phyloP scores from a whole-genome alignment of 2,797 vertebrate species.

The Falco peregrinus region DNA sequence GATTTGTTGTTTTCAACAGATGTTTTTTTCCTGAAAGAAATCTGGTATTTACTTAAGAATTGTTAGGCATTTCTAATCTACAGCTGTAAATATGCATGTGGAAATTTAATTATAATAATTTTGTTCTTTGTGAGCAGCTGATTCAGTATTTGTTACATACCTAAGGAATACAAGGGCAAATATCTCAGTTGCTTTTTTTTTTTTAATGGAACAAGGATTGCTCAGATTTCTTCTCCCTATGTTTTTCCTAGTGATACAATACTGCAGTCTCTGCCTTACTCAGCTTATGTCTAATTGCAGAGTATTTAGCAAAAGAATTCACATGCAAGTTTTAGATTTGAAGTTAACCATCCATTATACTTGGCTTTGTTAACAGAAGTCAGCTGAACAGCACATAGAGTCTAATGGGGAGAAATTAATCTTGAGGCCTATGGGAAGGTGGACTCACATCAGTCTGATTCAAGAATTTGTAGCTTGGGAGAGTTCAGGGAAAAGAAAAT shows the following conservation, averaged over 20 bases:
- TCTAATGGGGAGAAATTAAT: background rate
- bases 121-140: background rate
- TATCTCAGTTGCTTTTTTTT: background rate
- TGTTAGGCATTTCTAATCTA: background rate
- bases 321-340: conserved; percentile 2
- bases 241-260: background rate
- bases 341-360: conserved; percentile 1
- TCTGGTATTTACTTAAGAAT: background rate
- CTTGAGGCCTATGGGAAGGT: background rate
- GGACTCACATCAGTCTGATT: background rate
- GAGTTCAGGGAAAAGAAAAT: background rate
- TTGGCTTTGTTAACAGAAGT: background rate
- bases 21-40: background rate
- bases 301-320: conserved; percentile 22
- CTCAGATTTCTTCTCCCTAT: background rate
- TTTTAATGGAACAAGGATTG: background rate
- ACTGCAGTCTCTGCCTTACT: conserved; percentile 23
- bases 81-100: background rate
- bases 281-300: conserved; percentile 37
- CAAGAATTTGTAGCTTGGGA: background rate
- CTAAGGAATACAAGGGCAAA: background rate
- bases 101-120: background rate
- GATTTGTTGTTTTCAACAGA: background rate
- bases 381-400: background rate
- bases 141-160: conserved; percentile 11